Percentiles rank a stretch among this genome's conserved stretches.
These are phyloP conservation scores for Sinocyclocheilus rhinocerous DNA, from an alignment of 2,113 vertebrate species.

Conservation along the genomic window DNA sequence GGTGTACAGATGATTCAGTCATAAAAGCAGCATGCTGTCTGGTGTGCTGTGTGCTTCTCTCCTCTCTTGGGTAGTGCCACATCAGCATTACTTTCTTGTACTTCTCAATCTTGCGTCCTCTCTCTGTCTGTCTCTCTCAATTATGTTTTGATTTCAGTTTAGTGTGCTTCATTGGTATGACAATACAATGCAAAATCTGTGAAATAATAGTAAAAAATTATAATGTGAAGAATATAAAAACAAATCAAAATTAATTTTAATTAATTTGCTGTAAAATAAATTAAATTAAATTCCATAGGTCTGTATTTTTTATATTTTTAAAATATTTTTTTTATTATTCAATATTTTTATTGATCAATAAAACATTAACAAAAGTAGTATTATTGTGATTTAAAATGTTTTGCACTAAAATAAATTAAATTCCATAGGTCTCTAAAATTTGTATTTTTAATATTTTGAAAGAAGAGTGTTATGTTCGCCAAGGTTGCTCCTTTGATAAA, in stretches of 20 bases:
- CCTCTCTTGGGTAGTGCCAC: not conserved
- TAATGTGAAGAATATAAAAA: not conserved
- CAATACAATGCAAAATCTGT: not conserved
- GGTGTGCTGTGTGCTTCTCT: not conserved
- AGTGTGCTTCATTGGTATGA: not conserved
- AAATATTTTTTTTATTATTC: no score
- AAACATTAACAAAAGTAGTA: no score
- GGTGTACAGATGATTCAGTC: slow-evolving; percentile 3
- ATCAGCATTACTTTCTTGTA: slow-evolving; percentile 3
- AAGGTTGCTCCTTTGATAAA: not conserved
- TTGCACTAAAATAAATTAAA: no score
- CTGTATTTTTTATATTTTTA: no score
- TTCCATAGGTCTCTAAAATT: not conserved
- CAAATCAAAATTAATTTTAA: not conserved
- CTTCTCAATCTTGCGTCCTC: not conserved
- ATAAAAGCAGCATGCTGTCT: slow-evolving; percentile 19
- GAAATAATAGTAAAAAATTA: not conserved
- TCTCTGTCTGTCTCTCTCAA: slow-evolving; percentile 26
- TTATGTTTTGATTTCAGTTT: not conserved
- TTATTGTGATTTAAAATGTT: no score
- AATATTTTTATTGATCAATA: no score
- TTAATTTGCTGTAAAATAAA: not conserved
- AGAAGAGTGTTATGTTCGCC: not conserved
- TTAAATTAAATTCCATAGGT: no score
- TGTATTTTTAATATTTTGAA: not conserved